These are phyloP conservation scores for Molossus alvarezi DNA, from an alignment of 2,797 vertebrate genomes.

Conservation along the genomic window DNA sequence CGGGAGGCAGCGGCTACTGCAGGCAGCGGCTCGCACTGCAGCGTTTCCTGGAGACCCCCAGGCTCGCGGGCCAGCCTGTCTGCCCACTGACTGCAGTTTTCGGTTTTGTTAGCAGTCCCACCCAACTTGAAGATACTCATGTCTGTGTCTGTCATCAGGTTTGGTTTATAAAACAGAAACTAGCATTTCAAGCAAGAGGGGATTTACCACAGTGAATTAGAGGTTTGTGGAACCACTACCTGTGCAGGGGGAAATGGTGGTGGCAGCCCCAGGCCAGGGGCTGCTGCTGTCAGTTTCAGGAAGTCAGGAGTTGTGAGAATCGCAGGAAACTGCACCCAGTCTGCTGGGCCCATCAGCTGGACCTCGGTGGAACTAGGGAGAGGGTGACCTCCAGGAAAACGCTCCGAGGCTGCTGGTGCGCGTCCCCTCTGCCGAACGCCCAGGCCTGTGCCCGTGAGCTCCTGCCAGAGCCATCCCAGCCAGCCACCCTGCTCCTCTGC, in stretches of 20 bases:
- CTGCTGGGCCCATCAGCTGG: background rate
- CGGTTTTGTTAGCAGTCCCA: background rate
- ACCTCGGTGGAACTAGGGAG: background rate
- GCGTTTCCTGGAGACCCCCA: background rate
- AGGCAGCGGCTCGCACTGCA: accelerated
- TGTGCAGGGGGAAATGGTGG: background rate
- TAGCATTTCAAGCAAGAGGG: background rate
- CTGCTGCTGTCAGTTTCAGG: background rate
- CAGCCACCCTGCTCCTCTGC: accelerated
- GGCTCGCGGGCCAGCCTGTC: background rate
- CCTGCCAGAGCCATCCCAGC: too few relatives aligned
- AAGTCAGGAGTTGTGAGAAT: background rate
- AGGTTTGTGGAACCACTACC: background rate
- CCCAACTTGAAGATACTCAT: background rate
- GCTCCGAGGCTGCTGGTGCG: background rate
- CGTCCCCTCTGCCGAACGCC: accelerated
- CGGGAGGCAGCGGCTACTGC: background rate
- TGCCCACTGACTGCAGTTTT: background rate
- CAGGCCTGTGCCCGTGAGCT: accelerated
- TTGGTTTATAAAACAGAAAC: background rate
- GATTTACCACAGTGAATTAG: accelerated
- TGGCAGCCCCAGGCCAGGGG: background rate
- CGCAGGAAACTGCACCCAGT: background rate
- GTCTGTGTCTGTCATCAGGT: background rate
- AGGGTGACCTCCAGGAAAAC: background rate